Percentiles rank a stretch among this genome's conserved stretches.
These are phyloP conservation scores for Brenthis hecate DNA, from an alignment of 2,888 invertebrate species.

Conservation along the genomic window DNA sequence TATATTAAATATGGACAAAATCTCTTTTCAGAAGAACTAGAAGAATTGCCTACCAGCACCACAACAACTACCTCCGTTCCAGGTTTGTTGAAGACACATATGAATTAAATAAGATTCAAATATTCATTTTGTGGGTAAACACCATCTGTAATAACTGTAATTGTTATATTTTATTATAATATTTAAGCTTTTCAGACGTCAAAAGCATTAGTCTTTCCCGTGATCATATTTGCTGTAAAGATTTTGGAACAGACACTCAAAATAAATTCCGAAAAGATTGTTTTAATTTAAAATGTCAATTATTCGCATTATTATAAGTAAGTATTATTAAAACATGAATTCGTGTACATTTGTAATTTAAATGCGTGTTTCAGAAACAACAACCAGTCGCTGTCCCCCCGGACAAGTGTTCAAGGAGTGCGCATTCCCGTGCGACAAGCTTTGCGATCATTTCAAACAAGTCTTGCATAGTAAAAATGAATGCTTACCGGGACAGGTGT, in stretches of 20 bases:
- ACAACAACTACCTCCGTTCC: slow-evolving; percentile 16
- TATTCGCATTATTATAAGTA: no score
- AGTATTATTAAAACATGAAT: no score
- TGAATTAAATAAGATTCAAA: no score
- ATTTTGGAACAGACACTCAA: no score
- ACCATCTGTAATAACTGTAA: not conserved
- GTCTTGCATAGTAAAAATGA: slow-evolving; percentile 61
- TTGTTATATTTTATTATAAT: not conserved
- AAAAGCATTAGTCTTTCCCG: no score
- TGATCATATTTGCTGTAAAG: no score
- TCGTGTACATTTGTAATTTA: not conserved
- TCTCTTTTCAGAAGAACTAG: slow-evolving; percentile 4
- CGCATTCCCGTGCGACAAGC: slow-evolving; percentile 86
- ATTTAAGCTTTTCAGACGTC: not conserved
- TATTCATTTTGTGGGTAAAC: not conserved
- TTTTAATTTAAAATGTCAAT: no score
- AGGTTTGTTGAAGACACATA: not conserved
- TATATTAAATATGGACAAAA: not conserved
- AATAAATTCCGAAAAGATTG: no score
- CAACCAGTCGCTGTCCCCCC: slow-evolving; percentile 52
- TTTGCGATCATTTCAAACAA: slow-evolving; percentile 86
- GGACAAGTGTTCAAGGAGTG: slow-evolving; percentile 86
- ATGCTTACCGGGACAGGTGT: slow-evolving; percentile 69
- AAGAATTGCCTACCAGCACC: not conserved
- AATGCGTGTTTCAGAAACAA: not conserved